A percentile compares a stretch with the other conserved stretches of the same genome.
Conservation (phyloP, 1,140 invertebrate species). For the Neodiprion fabricii region DNA sequence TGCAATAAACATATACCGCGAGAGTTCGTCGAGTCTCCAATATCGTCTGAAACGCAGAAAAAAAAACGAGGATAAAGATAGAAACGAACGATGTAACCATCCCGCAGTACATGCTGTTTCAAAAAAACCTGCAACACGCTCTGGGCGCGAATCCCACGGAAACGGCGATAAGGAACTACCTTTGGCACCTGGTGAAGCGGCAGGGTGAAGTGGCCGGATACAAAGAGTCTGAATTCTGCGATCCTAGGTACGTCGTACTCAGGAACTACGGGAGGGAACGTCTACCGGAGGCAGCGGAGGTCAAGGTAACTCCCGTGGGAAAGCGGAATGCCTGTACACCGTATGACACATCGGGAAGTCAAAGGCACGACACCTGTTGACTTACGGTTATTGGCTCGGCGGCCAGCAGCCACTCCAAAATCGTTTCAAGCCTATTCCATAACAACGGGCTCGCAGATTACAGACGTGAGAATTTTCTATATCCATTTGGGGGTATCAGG, state of each 20-base stretch:
- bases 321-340: not conserved
- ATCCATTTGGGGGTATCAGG: not conserved
- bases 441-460: not conserved
- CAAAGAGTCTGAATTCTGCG: conserved; percentile 32
- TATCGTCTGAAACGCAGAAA: too few species aligned
- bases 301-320: conserved; percentile 35
- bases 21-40: too few species aligned
- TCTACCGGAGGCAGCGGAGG: conserved; percentile 34
- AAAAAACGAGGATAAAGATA: too few species aligned
- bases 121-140: conserved; percentile 32
- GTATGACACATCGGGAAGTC: not conserved
- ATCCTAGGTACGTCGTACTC: conserved; percentile 41
- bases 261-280: conserved; percentile 35
- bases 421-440: not conserved
- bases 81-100: not conserved
- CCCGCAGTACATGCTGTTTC: conserved; percentile 43
- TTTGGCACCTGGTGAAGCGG: conserved; percentile 31
- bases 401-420: not conserved
- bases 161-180: conserved; percentile 34
- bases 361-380: not conserved
- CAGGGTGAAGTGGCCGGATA: conserved; percentile 38
- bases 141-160: conserved; percentile 39
- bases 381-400: too few species aligned
- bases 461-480: too few species aligned
- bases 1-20: not conserved